These are phyloP conservation scores for Drosophila niveifrons DNA, from an alignment of 2,888 invertebrate species.

Conservation along the genomic window DNA sequence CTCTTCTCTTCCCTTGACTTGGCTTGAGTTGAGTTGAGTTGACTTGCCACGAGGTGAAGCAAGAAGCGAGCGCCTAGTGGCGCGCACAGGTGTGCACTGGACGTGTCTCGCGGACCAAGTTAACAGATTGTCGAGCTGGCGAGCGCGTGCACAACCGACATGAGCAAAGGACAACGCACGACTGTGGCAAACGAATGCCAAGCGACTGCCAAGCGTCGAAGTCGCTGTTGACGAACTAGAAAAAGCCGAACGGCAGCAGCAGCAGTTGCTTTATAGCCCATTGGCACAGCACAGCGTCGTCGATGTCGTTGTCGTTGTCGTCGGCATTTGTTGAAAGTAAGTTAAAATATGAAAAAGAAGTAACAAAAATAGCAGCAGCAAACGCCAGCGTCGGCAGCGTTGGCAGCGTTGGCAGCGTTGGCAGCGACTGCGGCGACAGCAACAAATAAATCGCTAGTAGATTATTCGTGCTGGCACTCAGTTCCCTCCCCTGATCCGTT, in stretches of 20 bases:
- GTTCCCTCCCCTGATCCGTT: conserved; percentile 30
- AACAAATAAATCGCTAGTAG: conserved; percentile 79
- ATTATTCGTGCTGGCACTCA: conserved; percentile 74
- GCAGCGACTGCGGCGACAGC: conserved; percentile 49
- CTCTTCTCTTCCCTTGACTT: neutral
- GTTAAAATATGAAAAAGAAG: conserved; percentile 74
- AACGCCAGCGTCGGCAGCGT: conserved; percentile 7
- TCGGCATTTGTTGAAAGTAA: conserved; percentile 65
- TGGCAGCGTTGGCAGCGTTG: conserved; percentile 9
- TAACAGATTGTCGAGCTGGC: conserved; percentile 46
- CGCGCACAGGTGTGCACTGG: conserved; percentile 74
- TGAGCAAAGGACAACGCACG: conserved; percentile 81
- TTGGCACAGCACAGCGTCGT: conserved; percentile 44
- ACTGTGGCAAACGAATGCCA: conserved; percentile 59
- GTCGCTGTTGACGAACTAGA: conserved; percentile 47
- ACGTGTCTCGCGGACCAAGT: conserved; percentile 61
- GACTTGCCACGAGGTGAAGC: conserved; percentile 15
- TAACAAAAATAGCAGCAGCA: conserved; percentile 69
- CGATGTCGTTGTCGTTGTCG: conserved; percentile 24
- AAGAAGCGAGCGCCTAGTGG: conserved; percentile 35
- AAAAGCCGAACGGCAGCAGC: conserved; percentile 49
- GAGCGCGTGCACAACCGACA: conserved; percentile 76
- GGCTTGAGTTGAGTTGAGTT: conserved; percentile 9
- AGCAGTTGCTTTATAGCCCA: conserved; percentile 51
- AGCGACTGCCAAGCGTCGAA: conserved; percentile 19